Percentiles rank a stretch among this genome's conserved stretches.
phyloP scores from a whole-genome alignment of 2,113 vertebrate species.

The Eleginops maclovinus region DNA sequence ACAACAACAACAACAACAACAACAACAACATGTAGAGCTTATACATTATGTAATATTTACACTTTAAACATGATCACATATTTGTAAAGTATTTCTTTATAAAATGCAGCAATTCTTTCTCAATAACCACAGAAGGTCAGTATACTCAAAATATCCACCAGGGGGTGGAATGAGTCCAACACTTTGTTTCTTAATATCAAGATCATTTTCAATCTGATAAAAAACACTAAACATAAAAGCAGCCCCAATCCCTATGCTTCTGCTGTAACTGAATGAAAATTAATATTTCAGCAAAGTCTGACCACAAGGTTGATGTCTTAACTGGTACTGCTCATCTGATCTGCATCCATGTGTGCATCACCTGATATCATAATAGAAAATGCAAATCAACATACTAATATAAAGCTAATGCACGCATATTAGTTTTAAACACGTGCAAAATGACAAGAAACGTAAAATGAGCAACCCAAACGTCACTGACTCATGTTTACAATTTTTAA shows the following conservation, averaged over 20 bases:
- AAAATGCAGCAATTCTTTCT: background rate
- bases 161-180: conserved; percentile 36
- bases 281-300: background rate
- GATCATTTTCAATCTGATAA: background rate
- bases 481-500: background rate
- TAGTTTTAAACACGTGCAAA: background rate
- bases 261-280: conserved; percentile 6
- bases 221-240: background rate
- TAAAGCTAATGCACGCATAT: background rate
- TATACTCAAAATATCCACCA: conserved; percentile 40
- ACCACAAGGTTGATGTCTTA: background rate
- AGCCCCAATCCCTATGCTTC: too few relatives aligned
- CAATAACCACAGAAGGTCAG: background rate
- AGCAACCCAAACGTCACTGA: background rate
- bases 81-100: background rate
- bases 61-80: background rate
- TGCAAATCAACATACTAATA: background rate
- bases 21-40: background rate
- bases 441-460: background rate
- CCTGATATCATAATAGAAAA: background rate
- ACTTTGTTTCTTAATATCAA: background rate
- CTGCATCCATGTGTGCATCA: background rate
- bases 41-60: background rate
- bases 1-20: background rate
- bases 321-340: too few relatives aligned